These are phyloP conservation scores for Agrotis segetum DNA, from an alignment of 2,888 invertebrate genomes.

Conservation along the genomic window DNA sequence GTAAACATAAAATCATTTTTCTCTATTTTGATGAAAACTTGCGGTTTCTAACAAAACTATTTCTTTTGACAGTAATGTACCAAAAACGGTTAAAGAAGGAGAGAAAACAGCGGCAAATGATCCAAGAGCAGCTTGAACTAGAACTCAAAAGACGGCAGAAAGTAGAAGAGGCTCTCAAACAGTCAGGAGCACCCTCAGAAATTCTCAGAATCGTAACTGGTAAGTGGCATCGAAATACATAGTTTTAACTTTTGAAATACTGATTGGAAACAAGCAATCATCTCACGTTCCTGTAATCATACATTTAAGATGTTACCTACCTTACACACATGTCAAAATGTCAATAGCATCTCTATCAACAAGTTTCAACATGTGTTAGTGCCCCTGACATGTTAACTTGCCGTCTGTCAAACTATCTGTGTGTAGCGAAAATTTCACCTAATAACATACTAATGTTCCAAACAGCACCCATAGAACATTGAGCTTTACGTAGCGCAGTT, in stretches of 20 bases:
- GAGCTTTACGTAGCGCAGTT: constrained; percentile 73
- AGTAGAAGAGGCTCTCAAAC: constrained; percentile 95
- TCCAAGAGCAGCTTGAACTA: constrained; percentile 96
- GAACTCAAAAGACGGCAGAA: constrained; percentile 95
- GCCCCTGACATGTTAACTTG: constrained; percentile 90
- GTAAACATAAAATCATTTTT: constrained; percentile 7
- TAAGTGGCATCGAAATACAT: constrained; percentile 77
- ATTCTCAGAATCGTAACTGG: constrained; percentile 95
- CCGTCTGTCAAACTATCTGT: constrained; percentile 89
- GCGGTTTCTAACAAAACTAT: not conserved
- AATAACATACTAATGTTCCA: constrained; percentile 61
- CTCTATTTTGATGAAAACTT: not conserved
- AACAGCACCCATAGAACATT: constrained; percentile 66
- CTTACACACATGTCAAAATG: constrained; percentile 75
- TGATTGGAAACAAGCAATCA: constrained; percentile 28
- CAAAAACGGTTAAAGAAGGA: constrained; percentile 98
- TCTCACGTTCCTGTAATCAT: constrained; percentile 16
- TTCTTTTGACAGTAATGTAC: constrained; percentile 93
- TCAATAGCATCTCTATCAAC: constrained; percentile 83
- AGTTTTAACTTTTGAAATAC: constrained; percentile 22
- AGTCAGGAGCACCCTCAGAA: constrained; percentile 94
- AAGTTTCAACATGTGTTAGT: constrained; percentile 81
- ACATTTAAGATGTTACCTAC: constrained; percentile 39
- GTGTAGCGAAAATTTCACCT: constrained; percentile 74
- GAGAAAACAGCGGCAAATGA: constrained; percentile 94